These are phyloP conservation scores for Cebidichthys violaceus DNA, from an alignment of 2,113 vertebrate genomes.

Conservation along the genomic window DNA sequence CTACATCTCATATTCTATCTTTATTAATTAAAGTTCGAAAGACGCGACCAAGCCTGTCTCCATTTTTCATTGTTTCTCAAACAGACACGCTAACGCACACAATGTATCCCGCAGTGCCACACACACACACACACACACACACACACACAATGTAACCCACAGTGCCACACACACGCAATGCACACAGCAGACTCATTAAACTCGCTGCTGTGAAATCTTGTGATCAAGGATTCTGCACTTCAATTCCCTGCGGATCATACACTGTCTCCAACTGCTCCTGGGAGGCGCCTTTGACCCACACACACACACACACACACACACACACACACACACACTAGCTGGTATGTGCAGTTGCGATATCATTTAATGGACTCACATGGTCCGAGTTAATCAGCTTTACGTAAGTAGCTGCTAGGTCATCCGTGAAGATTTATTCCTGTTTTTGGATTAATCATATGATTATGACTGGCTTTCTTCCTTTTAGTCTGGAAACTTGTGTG, in stretches of 20 bases:
- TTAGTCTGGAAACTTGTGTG: not conserved
- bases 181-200: conserved; percentile 33
- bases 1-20: not conserved
- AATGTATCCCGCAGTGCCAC: not conserved
- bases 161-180: not conserved
- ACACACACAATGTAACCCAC: not conserved
- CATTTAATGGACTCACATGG: conserved; percentile 72
- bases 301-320: conserved; percentile 24
- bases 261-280: conserved; percentile 40
- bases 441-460: conserved; percentile 70
- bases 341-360: conserved; percentile 57
- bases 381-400: conserved; percentile 73
- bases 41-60: no score
- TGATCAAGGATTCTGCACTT: conserved; percentile 65
- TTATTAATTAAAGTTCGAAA: not conserved
- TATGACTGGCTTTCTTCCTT: conserved; percentile 3
- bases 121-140: not conserved
- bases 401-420: conserved; percentile 69
- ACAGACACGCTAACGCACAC: not conserved
- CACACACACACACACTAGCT: conserved; percentile 47
- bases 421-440: conserved; percentile 56
- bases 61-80: not conserved
- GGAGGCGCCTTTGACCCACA: conserved; percentile 43
- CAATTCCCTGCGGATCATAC: conserved; percentile 44
- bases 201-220: conserved; percentile 55